Evolutionary conservation across 2,113 vertebrate species (phyloP), one percentile per base, ranked within the genome.

Genomic region (Pollachius pollachius): DNA sequence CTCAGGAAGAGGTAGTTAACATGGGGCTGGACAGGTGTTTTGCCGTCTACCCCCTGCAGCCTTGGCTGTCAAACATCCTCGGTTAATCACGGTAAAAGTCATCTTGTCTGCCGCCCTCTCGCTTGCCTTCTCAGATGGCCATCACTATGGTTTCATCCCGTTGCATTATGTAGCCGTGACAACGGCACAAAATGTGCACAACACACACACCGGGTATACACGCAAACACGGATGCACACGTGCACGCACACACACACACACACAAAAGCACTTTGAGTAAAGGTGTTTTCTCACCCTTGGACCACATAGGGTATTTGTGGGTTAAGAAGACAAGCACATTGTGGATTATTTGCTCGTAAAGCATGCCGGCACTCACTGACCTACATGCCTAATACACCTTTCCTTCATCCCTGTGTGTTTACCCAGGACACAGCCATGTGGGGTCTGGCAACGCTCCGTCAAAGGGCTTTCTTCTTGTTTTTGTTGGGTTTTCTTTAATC

Each of bases 321-420:
- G 71, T 48, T 25, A 71, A n/a, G 27, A 19, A 15, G 68, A 30
- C 64, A 67, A 62, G 23, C 56, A 76, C 64, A 65, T 67, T 76
- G 57, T 71, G 15, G 65, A 75, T 80, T 62, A 73, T 83, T 86
- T 78, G 76, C 68, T 72, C 83, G 76, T 62, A 74, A 85, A 81
- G 70, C 59, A 74, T 64, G 58, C 88, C 88, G 85, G 81, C 87
- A 74, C 69, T 84, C 73, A 21, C 18, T 86, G 90, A 84, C 85
- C 84, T 84, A 88, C 62, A 84, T 88, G 71, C 67, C 19, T 19
- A 58, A 15, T 60, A 19, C 41, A 60, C 15, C 56, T 66, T 56
- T 64, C 27, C 73, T 52, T 34, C 8, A 7, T 60, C 41, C 8
- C 16, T 37, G 62, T 75, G 9, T 67, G 68, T n/a, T 70, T 63